Evolutionary conservation across 2,888 invertebrate species (phyloP).

Genomic region (Anthoptus insignis): DNA sequence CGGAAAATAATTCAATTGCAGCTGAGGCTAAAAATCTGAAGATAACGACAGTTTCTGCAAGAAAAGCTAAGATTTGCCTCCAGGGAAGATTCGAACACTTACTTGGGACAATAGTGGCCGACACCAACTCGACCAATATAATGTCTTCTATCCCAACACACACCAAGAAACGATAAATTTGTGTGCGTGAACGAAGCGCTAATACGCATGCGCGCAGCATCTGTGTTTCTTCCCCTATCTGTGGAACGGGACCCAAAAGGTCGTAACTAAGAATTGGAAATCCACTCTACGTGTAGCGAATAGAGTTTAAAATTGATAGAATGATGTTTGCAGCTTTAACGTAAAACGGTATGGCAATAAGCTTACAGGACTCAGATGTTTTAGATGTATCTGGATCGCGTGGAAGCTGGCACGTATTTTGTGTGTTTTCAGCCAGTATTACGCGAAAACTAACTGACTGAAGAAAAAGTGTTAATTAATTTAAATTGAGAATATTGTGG

Average conservation of each 20-base stretch:
- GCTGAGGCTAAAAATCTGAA: conserved; percentile 34
- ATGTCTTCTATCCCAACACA: conserved; percentile 56
- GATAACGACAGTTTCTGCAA: conserved; percentile 43
- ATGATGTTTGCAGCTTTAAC: conserved; percentile 58
- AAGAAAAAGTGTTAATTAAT: conserved; percentile 54
- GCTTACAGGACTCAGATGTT: conserved; percentile 82
- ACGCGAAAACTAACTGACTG: conserved; percentile 58
- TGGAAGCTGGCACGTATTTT: conserved; percentile 71
- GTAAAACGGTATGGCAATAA: conserved; percentile 75
- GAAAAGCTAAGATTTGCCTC: conserved; percentile 49
- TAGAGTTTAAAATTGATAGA: conserved; percentile 50
- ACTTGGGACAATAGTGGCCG: conserved; percentile 78
- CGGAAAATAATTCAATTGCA: conserved; percentile 10
- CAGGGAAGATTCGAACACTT: conserved; percentile 56
- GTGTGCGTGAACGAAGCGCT: conserved; percentile 54
- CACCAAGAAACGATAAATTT: conserved; percentile 46
- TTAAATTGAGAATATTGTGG: conserved; percentile 52
- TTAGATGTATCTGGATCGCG: conserved; percentile 78
- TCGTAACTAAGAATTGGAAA: conserved; percentile 41
- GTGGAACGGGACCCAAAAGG: conserved; percentile 50
- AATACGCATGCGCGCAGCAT: conserved; percentile 85
- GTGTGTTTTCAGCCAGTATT: conserved; percentile 57
- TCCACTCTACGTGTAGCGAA: conserved; percentile 21
- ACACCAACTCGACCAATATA: conserved; percentile 72
- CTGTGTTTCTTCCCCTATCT: conserved; percentile 79